A percentile compares a stretch with the other conserved stretches of the same genome.
Evolutionary conservation across 2,797 vertebrate species (phyloP).

Genomic region (Gymnothorax javanicus): DNA sequence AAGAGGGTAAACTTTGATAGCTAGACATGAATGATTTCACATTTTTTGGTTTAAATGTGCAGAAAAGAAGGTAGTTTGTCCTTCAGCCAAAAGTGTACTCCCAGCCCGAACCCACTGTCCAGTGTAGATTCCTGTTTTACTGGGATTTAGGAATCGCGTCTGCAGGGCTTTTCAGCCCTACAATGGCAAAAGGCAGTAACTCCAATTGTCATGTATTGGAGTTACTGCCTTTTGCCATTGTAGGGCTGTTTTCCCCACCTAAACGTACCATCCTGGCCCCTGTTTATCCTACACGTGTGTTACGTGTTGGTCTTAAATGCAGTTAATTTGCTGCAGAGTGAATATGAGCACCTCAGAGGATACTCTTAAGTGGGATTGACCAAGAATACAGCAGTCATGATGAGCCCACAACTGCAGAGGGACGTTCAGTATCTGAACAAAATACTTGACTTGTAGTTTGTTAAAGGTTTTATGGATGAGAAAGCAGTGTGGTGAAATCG

Average conservation of each 20-base stretch:
- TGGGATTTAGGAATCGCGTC: neutral
- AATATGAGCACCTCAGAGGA: neutral
- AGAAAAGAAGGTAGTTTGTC: too few species aligned
- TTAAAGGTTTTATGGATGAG: neutral
- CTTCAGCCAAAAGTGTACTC: neutral
- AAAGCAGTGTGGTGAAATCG: neutral
- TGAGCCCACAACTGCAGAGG: neutral
- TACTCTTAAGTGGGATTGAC: neutral
- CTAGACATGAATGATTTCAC: too few species aligned
- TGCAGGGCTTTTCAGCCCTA: too few species aligned
- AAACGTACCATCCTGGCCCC: neutral
- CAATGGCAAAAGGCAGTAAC: too few species aligned
- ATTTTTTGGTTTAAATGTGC: too few species aligned
- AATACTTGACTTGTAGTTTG: neutral
- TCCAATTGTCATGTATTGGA: too few species aligned
- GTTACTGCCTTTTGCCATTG: too few species aligned
- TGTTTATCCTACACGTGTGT: neutral
- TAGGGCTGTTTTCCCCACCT: neutral
- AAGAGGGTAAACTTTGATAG: too few species aligned
- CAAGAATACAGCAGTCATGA: neutral
- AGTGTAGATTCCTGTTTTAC: neutral
- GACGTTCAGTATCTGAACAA: neutral
- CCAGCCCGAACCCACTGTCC: neutral
- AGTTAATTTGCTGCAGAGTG: neutral
- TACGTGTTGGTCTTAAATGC: neutral